Percentiles rank a stretch among this genome's conserved stretches.
Evolutionary conservation across 1,140 invertebrate genomes (phyloP).

Genomic region (Fopius arisanus): DNA sequence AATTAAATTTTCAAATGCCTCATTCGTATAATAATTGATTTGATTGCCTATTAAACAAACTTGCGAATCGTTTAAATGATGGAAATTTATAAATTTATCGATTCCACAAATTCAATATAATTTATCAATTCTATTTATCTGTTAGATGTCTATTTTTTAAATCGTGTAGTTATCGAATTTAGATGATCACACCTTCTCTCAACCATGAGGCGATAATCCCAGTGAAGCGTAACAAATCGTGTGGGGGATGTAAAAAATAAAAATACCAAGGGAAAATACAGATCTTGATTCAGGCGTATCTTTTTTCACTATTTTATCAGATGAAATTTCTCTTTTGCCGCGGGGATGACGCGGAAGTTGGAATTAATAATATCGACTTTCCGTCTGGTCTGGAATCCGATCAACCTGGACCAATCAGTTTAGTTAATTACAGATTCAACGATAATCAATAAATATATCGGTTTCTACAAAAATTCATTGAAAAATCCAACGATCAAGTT

Average conservation of each 20-base stretch:
- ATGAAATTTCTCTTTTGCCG: conserved; percentile 14
- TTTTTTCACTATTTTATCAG: not conserved
- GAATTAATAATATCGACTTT: conserved; percentile 38
- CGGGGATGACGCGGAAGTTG: conserved; percentile 18
- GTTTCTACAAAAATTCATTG: too few species aligned
- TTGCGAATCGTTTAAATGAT: too few species aligned
- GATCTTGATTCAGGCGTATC: not conserved
- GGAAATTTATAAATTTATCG: too few species aligned
- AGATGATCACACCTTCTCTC: not conserved
- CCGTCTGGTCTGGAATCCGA: conserved; percentile 6
- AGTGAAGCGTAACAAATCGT: not conserved
- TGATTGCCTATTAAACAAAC: too few species aligned
- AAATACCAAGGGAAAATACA: not conserved
- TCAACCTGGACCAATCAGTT: not conserved
- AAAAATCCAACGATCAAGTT: too few species aligned
- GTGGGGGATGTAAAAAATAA: not conserved
- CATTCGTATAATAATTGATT: too few species aligned
- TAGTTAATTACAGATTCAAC: not conserved
- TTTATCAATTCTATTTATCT: not conserved
- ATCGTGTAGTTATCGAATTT: too few species aligned
- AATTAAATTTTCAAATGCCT: too few species aligned
- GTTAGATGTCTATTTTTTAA: too few species aligned
- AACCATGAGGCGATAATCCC: not conserved
- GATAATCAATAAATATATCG: not conserved
- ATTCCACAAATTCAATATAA: too few species aligned